Evolutionary conservation across 2,888 invertebrate genomes (phyloP).

Genomic region (Metopia argyrocephala): DNA sequence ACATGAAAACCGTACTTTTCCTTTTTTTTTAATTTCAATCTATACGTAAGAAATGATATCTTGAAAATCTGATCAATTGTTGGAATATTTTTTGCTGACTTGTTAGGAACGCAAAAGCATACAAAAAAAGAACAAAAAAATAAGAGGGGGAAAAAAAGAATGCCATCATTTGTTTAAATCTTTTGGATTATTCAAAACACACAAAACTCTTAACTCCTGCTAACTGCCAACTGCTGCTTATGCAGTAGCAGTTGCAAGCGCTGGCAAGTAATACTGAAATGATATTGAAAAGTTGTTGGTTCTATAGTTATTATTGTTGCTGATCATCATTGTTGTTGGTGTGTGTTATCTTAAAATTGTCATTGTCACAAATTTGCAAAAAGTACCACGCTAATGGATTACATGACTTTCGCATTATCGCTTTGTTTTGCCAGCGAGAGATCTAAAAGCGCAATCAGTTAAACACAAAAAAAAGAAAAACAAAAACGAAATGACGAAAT

Average conservation of each 20-base stretch:
- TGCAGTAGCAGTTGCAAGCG: conserved; percentile 3
- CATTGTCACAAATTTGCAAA: conserved; percentile 79
- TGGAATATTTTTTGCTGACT: conserved; percentile 59
- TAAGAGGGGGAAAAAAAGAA: conserved; percentile 36
- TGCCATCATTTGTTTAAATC: conserved; percentile 52
- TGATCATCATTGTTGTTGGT: conserved; percentile 32
- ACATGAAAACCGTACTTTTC: conserved; percentile 27
- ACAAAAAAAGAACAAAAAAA: conserved; percentile 16
- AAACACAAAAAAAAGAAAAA: conserved; percentile 32
- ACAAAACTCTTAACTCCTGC: neutral
- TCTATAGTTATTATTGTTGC: conserved; percentile 36
- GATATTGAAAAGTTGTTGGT: neutral
- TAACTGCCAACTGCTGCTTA: conserved; percentile 20
- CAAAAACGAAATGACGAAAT: conserved; percentile 18
- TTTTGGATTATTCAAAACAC: conserved; percentile 17
- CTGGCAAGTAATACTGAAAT: neutral
- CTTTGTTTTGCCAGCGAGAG: conserved; percentile 76
- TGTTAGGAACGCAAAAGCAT: conserved; percentile 7
- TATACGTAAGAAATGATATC: neutral
- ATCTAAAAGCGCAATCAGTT: conserved; percentile 66
- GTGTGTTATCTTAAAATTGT: conserved; percentile 78
- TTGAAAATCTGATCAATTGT: conserved; percentile 61
- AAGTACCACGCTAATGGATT: conserved; percentile 77
- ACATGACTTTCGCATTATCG: conserved; percentile 79
- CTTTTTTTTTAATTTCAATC: neutral